Evolutionary conservation across 2,113 vertebrate species (phyloP).

Genomic region (Corydoras maculifer): DNA sequence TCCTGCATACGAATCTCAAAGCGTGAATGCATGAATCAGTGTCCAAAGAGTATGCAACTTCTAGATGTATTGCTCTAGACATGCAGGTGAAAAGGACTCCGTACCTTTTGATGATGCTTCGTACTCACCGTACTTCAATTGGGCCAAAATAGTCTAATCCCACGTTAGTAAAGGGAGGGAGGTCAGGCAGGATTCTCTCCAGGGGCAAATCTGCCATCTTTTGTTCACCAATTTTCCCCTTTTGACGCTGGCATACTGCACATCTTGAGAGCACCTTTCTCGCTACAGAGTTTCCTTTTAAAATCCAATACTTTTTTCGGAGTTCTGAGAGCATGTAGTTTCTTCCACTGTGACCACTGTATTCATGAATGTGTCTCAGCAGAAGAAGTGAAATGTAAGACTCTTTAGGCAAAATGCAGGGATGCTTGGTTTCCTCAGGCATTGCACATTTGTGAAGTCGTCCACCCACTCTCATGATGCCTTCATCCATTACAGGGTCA

Average conservation of each 20-base stretch:
- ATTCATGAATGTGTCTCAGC: constrained; percentile 8
- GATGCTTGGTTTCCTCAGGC: constrained; percentile 5
- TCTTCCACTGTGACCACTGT: neutral
- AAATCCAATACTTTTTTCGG: constrained; percentile 10
- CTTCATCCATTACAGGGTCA: constrained; percentile 18
- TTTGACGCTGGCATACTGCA: neutral
- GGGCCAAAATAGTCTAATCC: constrained; percentile 19
- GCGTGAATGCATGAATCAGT: neutral
- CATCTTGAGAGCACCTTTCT: constrained; percentile 8
- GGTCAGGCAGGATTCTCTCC: neutral
- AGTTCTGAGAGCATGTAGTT: too few relatives aligned
- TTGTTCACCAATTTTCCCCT: neutral
- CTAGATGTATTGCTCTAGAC: neutral
- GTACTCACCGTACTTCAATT: constrained; percentile 5
- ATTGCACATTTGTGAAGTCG: constrained; percentile 9
- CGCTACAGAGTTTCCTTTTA: constrained; percentile 1
- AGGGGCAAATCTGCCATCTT: constrained; percentile 18
- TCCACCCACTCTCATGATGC: constrained; percentile 15
- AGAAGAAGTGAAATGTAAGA: neutral
- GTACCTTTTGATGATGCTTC: constrained; percentile 4
- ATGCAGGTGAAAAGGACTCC: constrained; percentile 16
- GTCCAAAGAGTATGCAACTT: neutral
- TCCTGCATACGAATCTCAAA: neutral
- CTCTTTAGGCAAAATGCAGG: constrained; percentile 19
- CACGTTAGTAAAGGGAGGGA: constrained; percentile 5